Evolutionary conservation across 1,140 invertebrate species (phyloP).

Genomic region (Halictus rubicundus): DNA sequence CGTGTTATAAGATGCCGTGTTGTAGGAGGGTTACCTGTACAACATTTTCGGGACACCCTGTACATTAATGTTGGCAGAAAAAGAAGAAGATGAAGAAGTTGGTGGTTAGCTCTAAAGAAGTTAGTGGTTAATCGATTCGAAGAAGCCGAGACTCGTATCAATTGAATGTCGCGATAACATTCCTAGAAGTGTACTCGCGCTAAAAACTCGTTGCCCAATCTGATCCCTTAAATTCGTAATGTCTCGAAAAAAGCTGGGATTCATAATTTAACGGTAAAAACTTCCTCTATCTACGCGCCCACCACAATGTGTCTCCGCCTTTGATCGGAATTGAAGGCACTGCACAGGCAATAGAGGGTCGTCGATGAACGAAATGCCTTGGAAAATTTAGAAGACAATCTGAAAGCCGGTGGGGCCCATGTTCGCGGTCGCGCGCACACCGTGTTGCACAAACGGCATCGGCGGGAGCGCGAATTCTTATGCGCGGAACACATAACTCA

Average conservation of each 20-base stretch:
- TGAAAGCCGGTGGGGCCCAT: background rate
- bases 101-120: too few species aligned
- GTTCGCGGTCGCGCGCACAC: too few species aligned
- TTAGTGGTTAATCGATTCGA: too few species aligned
- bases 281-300: background rate
- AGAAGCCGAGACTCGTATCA: background rate
- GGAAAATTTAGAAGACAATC: slow-evolving; percentile 28
- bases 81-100: too few species aligned
- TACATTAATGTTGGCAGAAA: too few species aligned
- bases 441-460: slow-evolving; percentile 14
- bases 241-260: background rate
- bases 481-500: background rate
- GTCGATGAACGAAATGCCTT: background rate
- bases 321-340: slow-evolving; percentile 23
- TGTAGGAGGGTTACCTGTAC: too few species aligned
- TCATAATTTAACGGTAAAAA: background rate
- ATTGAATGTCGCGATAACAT: background rate
- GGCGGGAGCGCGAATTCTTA: background rate
- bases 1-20: too few species aligned
- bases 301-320: background rate
- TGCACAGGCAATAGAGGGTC: background rate
- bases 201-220: background rate
- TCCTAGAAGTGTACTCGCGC: background rate
- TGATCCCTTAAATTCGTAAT: background rate
- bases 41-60: too few species aligned